phyloP scores from a whole-genome alignment of 1,140 invertebrate genomes.

The Papilio dardanus region DNA sequence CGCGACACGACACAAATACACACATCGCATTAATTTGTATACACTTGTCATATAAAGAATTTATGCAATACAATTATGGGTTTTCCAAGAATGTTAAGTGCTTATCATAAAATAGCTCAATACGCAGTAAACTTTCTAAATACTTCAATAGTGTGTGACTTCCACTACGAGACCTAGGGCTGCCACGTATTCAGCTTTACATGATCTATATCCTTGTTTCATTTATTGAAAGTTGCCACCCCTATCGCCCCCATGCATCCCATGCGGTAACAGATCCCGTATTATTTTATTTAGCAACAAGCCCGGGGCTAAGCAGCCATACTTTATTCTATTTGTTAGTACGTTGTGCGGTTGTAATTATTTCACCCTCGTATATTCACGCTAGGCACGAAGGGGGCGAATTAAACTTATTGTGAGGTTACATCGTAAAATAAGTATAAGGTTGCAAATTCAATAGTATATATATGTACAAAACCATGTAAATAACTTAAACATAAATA shows the following conservation, averaged over 20 bases:
- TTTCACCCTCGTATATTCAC: constrained; percentile 34
- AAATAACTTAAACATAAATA: too few relatives aligned
- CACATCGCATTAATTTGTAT: background rate
- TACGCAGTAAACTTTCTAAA: background rate
- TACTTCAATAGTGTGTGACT: background rate
- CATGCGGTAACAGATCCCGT: constrained; percentile 15
- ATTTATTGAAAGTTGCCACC: background rate
- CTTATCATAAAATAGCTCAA: background rate
- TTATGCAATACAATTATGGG: background rate
- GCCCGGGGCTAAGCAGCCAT: constrained; percentile 19
- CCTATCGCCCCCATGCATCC: background rate
- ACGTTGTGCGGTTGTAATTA: constrained; percentile 21
- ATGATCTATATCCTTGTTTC: background rate
- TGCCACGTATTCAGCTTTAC: background rate
- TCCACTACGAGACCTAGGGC: background rate
- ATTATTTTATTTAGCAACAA: constrained; percentile 30
- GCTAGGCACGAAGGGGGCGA: background rate
- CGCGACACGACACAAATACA: background rate
- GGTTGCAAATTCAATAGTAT: background rate
- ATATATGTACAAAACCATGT: background rate
- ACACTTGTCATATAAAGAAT: background rate
- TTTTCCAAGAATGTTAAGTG: background rate
- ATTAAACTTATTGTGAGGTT: background rate
- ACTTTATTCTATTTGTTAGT: constrained; percentile 32
- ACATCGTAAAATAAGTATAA: background rate